A percentile compares a stretch with the other conserved stretches of the same genome.
These are phyloP conservation scores for Carcinoscorpius rotundicauda DNA, from an alignment of 1,140 invertebrate species.

Conservation along the genomic window DNA sequence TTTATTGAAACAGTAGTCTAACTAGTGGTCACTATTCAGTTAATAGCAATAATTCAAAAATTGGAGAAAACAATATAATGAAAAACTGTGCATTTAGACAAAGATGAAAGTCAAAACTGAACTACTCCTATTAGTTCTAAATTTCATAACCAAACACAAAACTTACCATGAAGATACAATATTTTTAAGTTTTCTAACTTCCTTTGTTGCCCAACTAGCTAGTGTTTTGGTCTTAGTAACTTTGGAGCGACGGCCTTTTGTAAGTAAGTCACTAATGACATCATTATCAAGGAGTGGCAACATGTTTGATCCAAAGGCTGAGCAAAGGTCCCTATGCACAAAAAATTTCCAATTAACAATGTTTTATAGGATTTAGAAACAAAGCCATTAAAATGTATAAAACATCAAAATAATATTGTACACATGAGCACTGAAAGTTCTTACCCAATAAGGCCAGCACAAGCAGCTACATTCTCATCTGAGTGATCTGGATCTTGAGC, in stretches of 20 bases:
- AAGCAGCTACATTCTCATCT: slow-evolving; percentile 69
- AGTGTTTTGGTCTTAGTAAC: slow-evolving; percentile 73
- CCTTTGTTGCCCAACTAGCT: slow-evolving; percentile 84
- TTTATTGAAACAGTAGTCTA: too few species aligned
- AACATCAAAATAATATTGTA: too few species aligned
- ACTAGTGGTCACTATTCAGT: too few species aligned
- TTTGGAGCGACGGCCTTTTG: slow-evolving; percentile 57
- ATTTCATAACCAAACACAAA: too few species aligned
- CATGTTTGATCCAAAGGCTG: slow-evolving; percentile 72
- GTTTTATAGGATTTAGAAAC: too few species aligned
- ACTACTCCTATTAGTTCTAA: too few species aligned
- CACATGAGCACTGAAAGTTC: background rate
- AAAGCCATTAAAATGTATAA: too few species aligned
- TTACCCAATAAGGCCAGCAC: slow-evolving; percentile 73
- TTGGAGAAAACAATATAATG: too few species aligned
- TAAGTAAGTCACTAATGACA: slow-evolving; percentile 66
- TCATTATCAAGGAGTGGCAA: slow-evolving; percentile 72
- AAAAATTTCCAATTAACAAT: too few species aligned
- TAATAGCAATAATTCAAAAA: too few species aligned
- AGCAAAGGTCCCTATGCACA: slow-evolving; percentile 59
- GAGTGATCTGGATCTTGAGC: slow-evolving; percentile 70
- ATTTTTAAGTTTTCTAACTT: slow-evolving; percentile 74
- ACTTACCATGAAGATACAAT: slow-evolving; percentile 22
- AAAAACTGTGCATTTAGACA: too few species aligned
- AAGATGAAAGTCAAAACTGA: too few species aligned